Base-by-base conservation (phyloP, 2,113 vertebrate genomes). In the Gulo gulo region DNA sequence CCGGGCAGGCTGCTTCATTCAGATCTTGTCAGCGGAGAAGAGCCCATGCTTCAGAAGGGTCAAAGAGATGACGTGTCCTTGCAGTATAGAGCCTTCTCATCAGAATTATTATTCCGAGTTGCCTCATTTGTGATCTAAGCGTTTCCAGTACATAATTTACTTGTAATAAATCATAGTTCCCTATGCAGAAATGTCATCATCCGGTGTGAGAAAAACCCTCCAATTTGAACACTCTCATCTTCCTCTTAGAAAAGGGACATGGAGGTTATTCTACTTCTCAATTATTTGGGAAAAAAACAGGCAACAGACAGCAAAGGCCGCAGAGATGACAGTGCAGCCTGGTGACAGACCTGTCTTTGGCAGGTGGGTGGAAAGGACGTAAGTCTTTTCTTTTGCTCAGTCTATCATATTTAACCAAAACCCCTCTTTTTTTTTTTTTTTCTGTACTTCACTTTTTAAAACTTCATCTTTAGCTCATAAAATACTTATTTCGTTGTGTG, bases 1-100 rank as follows among this genome's bases (percentile, higher is more conserved):
- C 21, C 1, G 36, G 71, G 36, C 10, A 69, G 96, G 50, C 96
- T 97, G 96, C 89, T 96, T 88, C 94, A 96, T 96, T 88, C 94
- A 96, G 65, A 79, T 90, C 95, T 95, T 92, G 61, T 76, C 52
- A 81, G 93, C 81, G 34, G 26, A 50, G 87, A 89, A 82, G 52
- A 91, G 81, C 39, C 65, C 39, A 29, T 74, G 81, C 39, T 45
- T 79, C 50, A 42, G 59, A 91, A 95, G 69, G 87, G 79, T 79
- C 63, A 67, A 94, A 90, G 90, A 81, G 97, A 65, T 93, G 91
- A 96, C 88, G 71, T 83, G 71, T 92, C 61, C 26, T 84, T 74
- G 45, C 23, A 34, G 45, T 42, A 42, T 45, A 61, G 34, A 86
- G n/a, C 12, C 42, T 89, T 90, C 63, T 63, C 26, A 23, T 82